Conservation (phyloP, 2,888 invertebrate species). For the Leptopterna dolabrata region DNA sequence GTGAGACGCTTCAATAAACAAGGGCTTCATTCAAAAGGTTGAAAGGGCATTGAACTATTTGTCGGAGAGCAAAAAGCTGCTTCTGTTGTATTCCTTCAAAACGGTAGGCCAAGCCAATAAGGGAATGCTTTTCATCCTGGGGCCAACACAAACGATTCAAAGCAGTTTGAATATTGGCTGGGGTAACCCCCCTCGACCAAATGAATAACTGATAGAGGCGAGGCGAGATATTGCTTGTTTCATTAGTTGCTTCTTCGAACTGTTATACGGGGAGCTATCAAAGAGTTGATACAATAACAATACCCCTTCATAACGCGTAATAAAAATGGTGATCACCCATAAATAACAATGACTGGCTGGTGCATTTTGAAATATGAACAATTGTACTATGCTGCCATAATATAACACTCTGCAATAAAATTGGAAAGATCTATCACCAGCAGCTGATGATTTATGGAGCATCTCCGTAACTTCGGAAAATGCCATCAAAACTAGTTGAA, state of each 20-base stretch:
- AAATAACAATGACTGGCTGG: too few relatives aligned
- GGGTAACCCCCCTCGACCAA: not conserved
- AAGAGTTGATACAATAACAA: not conserved
- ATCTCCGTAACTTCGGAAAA: too few relatives aligned
- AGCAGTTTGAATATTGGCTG: not conserved
- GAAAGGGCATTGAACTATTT: conserved; percentile 39
- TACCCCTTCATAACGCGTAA: not conserved
- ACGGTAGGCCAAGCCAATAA: not conserved
- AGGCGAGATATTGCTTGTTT: not conserved
- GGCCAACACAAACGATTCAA: not conserved
- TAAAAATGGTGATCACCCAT: not conserved
- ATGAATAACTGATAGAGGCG: not conserved
- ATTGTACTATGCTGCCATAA: too few relatives aligned
- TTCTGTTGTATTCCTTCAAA: not conserved
- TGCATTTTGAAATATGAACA: too few relatives aligned
- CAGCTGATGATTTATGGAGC: too few relatives aligned
- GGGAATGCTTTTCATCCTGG: not conserved
- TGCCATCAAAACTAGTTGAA: too few relatives aligned
- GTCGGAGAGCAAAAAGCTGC: not conserved
- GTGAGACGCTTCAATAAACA: conserved; percentile 35
- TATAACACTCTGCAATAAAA: too few relatives aligned
- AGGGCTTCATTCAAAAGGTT: conserved; percentile 30
- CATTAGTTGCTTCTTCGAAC: not conserved
- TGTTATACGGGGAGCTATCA: not conserved
- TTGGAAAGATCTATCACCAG: too few relatives aligned